A percentile compares a stretch with the other conserved stretches of the same genome.
Conservation (phyloP, 2,888 invertebrate species). For the Cistogaster globosa region DNA sequence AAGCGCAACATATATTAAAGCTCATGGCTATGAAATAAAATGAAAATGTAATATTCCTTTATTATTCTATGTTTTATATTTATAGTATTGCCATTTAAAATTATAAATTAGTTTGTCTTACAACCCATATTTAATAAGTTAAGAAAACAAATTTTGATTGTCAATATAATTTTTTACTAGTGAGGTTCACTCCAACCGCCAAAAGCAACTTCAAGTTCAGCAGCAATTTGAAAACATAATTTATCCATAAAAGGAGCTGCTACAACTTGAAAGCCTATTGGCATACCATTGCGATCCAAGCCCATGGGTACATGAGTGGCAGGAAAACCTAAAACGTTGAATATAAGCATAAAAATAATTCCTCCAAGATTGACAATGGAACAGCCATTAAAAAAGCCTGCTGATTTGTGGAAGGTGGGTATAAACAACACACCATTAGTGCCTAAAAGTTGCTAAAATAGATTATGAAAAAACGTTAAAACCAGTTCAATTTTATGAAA, state of each 20-base stretch:
- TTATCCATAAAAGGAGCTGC: constrained; percentile 91
- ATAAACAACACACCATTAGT: constrained; percentile 88
- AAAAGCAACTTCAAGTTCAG: constrained; percentile 89
- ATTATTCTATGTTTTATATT: neutral
- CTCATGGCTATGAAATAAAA: too few species aligned
- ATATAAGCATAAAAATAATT: constrained; percentile 76
- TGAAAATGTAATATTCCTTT: neutral
- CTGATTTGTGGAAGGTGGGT: constrained; percentile 87
- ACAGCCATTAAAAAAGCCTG: constrained; percentile 86
- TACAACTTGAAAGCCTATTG: constrained; percentile 90
- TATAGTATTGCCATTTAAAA: constrained; percentile 50
- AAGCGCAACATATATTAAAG: too few species aligned
- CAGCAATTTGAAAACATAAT: constrained; percentile 91
- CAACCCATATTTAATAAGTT: constrained; percentile 6
- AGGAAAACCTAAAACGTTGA: constrained; percentile 87
- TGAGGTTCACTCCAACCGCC: constrained; percentile 91
- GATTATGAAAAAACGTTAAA: neutral
- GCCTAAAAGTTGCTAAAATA: constrained; percentile 84
- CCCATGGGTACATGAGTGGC: constrained; percentile 90
- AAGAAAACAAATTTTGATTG: neutral
- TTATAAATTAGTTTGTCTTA: constrained; percentile 29
- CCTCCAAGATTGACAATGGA: constrained; percentile 84
- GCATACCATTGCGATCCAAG: constrained; percentile 85
- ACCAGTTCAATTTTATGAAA: neutral
- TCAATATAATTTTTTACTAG: neutral